Base-by-base conservation (phyloP, 2,113 vertebrate genomes). In the Prunella fulvescens region DNA sequence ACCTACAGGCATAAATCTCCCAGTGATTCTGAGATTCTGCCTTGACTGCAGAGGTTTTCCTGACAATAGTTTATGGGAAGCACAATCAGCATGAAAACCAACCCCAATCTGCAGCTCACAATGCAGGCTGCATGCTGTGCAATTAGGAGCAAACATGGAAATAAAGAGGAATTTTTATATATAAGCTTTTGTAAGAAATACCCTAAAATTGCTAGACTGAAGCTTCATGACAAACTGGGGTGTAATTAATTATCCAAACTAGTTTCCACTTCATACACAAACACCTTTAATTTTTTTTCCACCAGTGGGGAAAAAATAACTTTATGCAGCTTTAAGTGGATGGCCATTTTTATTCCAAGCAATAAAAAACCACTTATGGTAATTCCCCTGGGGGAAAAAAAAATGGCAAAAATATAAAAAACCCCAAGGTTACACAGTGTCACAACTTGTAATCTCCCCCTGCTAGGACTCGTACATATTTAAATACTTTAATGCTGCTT, bases 391-490 rank as follows among this genome's bases (percentile, higher is more conserved):
- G 3, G 47, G 42, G 1, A 2, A 54, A 72, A 78, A 86, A 73
- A 51, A 65, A 53, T n/a, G 4, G n/a, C 33, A 90, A 81, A 91
- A 88, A 81, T 69, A 60, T 3, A 53, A 71, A 81, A 84, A 29
- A 2, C 1, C 15, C 40, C 44, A 92, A 95, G 90, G 96, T 93
- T 94, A 53, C 5, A 3, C 94, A 95, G 96, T 91, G 91, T 79
- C 94, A 96, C n/a, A 95, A 91, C 83, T 97, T 92, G 96, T 94
- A 96, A 95, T 95, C 90, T 93, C 86, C 62, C 92, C 92, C 88
- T 91, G 92, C 90, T 96, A 91, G 80, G 74, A 35, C 60, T 90
- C 10, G 62, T 88, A 72, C 93, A 61, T 78, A 91, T 94, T 96
- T 94, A 92, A 91, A 94, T 66, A 96, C 94, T 90, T 95, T 89